phyloP scores from a whole-genome alignment of 2,888 invertebrate genomes.

The Acronicta leporina region DNA sequence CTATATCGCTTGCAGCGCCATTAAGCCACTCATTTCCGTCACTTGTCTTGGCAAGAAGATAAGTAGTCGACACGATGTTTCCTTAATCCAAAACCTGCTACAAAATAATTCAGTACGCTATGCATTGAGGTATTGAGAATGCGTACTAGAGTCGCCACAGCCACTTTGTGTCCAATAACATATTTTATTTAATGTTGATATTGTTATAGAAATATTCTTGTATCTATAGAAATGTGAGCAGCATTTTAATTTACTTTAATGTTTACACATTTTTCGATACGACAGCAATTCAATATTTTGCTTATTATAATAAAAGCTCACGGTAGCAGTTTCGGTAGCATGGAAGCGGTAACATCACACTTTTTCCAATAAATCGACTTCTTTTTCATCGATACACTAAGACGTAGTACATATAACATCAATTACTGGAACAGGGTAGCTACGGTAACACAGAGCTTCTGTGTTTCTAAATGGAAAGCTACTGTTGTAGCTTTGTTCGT shows the following conservation, averaged over 20 bases:
- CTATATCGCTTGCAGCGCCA: constrained; percentile 32
- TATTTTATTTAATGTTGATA: too few relatives aligned
- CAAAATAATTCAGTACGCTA: constrained; percentile 51
- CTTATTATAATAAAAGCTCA: too few relatives aligned
- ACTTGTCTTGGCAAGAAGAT: constrained; percentile 47
- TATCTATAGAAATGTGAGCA: too few relatives aligned
- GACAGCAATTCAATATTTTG: too few relatives aligned
- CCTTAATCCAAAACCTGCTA: constrained; percentile 50
- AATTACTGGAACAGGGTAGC: constrained; percentile 10
- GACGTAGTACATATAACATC: neutral
- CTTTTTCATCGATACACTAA: too few relatives aligned
- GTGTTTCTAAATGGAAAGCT: constrained; percentile 53
- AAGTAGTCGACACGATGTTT: constrained; percentile 53
- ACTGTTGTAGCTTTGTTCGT: constrained; percentile 51
- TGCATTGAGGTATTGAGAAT: neutral
- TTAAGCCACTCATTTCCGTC: constrained; percentile 53
- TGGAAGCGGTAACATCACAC: too few relatives aligned
- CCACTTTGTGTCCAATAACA: too few relatives aligned
- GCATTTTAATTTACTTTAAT: too few relatives aligned
- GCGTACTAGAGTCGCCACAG: neutral
- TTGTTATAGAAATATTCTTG: too few relatives aligned
- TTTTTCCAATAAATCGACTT: too few relatives aligned
- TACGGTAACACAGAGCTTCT: constrained; percentile 17
- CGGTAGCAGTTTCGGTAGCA: too few relatives aligned
- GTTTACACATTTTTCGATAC: too few relatives aligned